Percentiles rank a stretch among this genome's conserved stretches.
Conservation (phyloP, 2,888 invertebrate genomes). For the Aporophyla lueneburgensis region DNA sequence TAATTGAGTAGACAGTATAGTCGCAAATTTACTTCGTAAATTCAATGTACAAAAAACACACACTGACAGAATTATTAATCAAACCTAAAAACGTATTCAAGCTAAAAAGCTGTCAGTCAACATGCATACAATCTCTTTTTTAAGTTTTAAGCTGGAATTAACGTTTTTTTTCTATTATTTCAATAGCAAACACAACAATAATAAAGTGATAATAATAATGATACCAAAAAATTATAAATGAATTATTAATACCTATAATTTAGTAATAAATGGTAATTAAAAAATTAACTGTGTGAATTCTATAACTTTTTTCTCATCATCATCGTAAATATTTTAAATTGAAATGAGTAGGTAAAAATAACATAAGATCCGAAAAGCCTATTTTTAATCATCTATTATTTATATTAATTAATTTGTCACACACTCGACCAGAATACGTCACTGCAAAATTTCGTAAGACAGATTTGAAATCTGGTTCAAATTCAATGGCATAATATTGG, state of each 20-base stretch:
- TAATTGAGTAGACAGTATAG: neutral
- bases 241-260: no score
- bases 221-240: no score
- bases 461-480: constrained; percentile 72
- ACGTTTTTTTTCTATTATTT: no score
- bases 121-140: neutral
- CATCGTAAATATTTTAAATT: neutral
- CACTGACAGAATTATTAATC: neutral
- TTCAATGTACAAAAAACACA: neutral
- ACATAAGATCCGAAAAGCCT: constrained; percentile 36
- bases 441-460: constrained; percentile 68
- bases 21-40: neutral
- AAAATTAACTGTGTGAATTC: neutral
- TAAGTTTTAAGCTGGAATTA: no score
- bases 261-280: no score
- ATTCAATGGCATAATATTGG: constrained; percentile 56
- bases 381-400: constrained; percentile 68
- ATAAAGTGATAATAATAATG: no score
- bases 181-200: no score
- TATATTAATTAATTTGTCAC: constrained; percentile 66
- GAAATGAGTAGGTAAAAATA: neutral
- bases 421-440: constrained; percentile 71
- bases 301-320: neutral
- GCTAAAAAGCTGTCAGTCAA: neutral
- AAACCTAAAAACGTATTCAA: neutral